Percentiles rank a stretch among this genome's conserved stretches.
These are phyloP conservation scores for Digitonthophagus gazella DNA, from an alignment of 2,888 invertebrate species.

Conservation along the genomic window DNA sequence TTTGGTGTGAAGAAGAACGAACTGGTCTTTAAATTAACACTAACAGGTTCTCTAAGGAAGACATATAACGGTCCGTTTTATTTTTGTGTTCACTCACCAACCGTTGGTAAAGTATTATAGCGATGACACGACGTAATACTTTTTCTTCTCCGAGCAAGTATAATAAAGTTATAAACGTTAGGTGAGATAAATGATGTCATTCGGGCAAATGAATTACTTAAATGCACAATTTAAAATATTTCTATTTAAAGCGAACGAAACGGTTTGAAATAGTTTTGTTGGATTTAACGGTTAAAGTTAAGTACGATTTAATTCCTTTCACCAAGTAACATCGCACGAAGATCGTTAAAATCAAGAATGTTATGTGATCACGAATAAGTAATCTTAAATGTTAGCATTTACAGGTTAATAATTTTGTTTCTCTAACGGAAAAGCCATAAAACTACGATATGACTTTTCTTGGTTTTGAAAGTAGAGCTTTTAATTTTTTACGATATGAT, in stretches of 20 bases:
- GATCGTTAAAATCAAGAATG: neutral
- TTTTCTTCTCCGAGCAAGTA: neutral
- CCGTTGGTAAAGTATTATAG: neutral
- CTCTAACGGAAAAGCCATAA: neutral
- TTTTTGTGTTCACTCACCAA: neutral
- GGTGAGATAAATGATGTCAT: neutral
- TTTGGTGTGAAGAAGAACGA: neutral
- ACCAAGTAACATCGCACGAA: neutral
- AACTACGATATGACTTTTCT: neutral
- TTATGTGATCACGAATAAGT: no score
- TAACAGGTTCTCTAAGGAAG: neutral
- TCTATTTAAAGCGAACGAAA: neutral
- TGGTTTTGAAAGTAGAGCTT: no score
- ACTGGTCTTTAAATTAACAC: neutral
- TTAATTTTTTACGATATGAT: no score
- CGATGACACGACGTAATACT: neutral
- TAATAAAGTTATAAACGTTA: neutral
- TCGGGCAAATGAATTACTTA: neutral
- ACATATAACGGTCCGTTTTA: neutral
- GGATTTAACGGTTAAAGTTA: neutral
- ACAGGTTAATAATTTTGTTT: neutral
- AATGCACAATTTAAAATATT: neutral
- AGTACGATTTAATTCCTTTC: neutral
- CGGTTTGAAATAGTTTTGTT: neutral
- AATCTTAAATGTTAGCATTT: no score